Base-by-base conservation (phyloP, 1,140 invertebrate species). In the Brachionus angularis region DNA sequence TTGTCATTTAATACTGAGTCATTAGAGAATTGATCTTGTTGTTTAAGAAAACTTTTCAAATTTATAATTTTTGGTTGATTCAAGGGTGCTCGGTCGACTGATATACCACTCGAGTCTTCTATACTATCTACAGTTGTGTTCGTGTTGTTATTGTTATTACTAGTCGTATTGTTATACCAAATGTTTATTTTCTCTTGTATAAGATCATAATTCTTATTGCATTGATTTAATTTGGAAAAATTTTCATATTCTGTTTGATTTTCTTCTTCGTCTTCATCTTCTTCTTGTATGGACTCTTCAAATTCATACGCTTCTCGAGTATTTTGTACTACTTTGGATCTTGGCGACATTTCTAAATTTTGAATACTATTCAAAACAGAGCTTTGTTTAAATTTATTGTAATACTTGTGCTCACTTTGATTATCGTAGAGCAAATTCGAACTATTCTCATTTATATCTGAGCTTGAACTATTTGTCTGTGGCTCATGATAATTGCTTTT, bases 291-390 rank as follows among this genome's bases (percentile, higher is more conserved):
- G 12, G 21, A n/a, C 23, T 47, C 18, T 23, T 27, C 3, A n/a
- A 29, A 21, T 12, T 47, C 25, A 31, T 23, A 23, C 3, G 21
- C 0, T 34, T 23, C 18, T 64, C 18, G 3, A 42, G 29, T 64
- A 29, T 2, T 16, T 34, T 34, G 12, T 25, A 18, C 21, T 1
- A n/a, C 21, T 47, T 67, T 67, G 3, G 62, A 67, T 67, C 36
- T 46, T 3, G 62, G 62, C 5, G 62, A 67, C 62, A 50, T 50
- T 10, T 67, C 62, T 42, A 67, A 67, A 47, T 67, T 42, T 47
- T 67, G 62, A 29, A 67, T 67, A 25, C 36, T 42, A 47, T 7
- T 49, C 25, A 67, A 67, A 67, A 47, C 21, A 25, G 33, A 62
- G 7, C 7, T 31, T 49, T n/a, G 12, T 25, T 49, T 14, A 52